Evolutionary conservation across 2,113 vertebrate species (phyloP).

Genomic region (Ornithorhynchus anatinus): DNA sequence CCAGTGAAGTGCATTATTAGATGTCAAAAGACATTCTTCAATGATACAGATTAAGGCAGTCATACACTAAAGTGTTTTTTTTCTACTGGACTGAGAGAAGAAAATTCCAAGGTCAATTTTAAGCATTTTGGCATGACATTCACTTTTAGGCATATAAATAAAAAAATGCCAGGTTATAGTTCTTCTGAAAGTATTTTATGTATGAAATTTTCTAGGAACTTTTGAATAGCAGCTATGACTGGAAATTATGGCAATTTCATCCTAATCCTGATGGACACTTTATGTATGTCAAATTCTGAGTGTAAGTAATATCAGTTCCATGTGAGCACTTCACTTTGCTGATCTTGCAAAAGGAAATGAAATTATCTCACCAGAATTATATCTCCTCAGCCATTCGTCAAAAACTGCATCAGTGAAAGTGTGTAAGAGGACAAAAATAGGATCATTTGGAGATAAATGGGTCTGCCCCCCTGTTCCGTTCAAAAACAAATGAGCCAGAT

Average conservation of each 20-base stretch:
- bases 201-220: neutral
- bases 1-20: neutral
- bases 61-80: neutral
- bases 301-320: neutral
- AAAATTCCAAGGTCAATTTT: neutral
- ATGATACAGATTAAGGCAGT: neutral
- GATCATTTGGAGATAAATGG: constrained; percentile 95
- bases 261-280: neutral
- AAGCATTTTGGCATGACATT: neutral
- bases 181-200: neutral
- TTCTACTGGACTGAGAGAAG: neutral
- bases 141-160: neutral
- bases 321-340: neutral
- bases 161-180: neutral
- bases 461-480: constrained; percentile 97
- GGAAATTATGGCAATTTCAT: neutral
- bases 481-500: constrained; percentile 94
- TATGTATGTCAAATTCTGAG: neutral
- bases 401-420: constrained; percentile 96
- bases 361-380: constrained; percentile 78
- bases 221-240: neutral
- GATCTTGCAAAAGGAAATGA: neutral
- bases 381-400: constrained; percentile 93
- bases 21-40: neutral
- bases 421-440: constrained; percentile 94